Conservation (phyloP, 2,113 vertebrate genomes). For the Clarias batrachus region DNA sequence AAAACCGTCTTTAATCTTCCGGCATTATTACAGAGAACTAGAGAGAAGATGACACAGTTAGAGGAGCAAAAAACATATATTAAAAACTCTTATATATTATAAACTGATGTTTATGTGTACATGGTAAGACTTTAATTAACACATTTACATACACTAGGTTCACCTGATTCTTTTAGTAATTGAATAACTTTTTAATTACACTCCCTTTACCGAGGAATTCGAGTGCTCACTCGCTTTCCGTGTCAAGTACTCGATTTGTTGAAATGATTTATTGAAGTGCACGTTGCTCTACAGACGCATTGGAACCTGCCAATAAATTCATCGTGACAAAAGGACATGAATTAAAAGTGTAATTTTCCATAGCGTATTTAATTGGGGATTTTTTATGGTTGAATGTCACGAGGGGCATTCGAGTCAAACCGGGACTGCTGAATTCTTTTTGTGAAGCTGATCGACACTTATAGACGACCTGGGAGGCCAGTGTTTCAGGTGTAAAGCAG, state of each 20-base stretch:
- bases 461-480: too few species aligned
- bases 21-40: neutral
- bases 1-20: slow-evolving; percentile 2
- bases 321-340: neutral
- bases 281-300: neutral
- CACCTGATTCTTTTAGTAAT: neutral
- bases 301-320: neutral
- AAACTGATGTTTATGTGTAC: neutral
- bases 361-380: neutral
- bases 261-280: slow-evolving; percentile 17
- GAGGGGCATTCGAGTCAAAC: too few species aligned
- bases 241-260: slow-evolving; percentile 2
- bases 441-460: too few species aligned
- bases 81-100: neutral
- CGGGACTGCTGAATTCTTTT: too few species aligned
- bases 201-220: neutral
- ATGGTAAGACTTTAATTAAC: neutral
- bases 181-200: neutral
- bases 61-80: neutral
- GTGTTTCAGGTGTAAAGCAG: too few species aligned
- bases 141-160: neutral
- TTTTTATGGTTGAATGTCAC: neutral
- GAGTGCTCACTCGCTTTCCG: neutral
- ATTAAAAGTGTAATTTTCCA: neutral
- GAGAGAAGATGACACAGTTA: neutral